Base-by-base conservation (phyloP, 2,113 vertebrate species). In the Cyrtonyx montezumae region DNA sequence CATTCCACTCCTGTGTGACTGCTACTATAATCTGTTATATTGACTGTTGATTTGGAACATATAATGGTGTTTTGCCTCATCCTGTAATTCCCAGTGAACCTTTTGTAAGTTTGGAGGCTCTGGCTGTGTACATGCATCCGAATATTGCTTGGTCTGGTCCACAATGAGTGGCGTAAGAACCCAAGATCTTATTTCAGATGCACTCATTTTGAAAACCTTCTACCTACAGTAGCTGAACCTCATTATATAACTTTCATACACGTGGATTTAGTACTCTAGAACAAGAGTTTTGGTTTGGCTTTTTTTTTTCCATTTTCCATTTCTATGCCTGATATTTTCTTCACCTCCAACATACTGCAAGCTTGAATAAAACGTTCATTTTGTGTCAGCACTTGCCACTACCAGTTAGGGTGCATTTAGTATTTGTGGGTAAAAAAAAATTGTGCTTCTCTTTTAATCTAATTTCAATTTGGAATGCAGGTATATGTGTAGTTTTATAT, bases 271-370 rank as follows among this genome's bases (percentile, higher is more conserved):
- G 45, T 58, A 37, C 4, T 49, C 23, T 34, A 59, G 21, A 80
- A 32, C 42, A 80, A 36, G 17, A 69, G 40, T 26, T 45, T 34
- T 51, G 19, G 40, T 40, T 40, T 40, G 12, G 10, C 12, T 40
- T 8, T 0, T 8, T 4, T 16, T 9, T 6, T 5, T 2, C 11
- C 15, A 49, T 56, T 32, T 7, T 36, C 53, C 9, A 42, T 78
- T 83, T 67, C 26, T 77, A 46, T 6, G 55, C 3, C 2, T 11
- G 17, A 11, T 42, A 32, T 32, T 43, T 71, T 71, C 28, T 84
- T 79, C 45, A 68, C n/a, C 61, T 81, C 17, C 9, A 87, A 88
- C 43, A 59, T 30, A 30, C 66, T 56, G 43, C 49, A 68, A 88
- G 37, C 1, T 2, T 79, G 48, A 93, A 90, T 48, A 40, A 61